Conservation (phyloP, 2,888 invertebrate species). For the Drosophila nigritarsus region DNA sequence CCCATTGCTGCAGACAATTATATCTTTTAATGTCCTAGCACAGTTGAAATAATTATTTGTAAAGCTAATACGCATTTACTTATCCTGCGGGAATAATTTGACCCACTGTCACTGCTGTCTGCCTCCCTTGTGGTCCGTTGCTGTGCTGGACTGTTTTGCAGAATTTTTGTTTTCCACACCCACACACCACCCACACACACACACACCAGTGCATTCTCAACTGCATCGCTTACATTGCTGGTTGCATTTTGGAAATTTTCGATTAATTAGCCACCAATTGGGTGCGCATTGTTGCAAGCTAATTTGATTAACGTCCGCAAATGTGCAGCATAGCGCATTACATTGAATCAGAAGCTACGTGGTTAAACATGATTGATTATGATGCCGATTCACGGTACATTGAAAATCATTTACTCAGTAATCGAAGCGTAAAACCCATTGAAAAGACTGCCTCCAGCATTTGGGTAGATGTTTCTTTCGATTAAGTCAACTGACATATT, state of each 20-base stretch:
- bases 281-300: slow-evolving; percentile 31
- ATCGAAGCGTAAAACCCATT: slow-evolving; percentile 24
- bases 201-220: background rate
- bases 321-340: slow-evolving; percentile 31
- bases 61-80: slow-evolving; percentile 24
- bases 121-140: slow-evolving; percentile 12
- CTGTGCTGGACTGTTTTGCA: slow-evolving; percentile 6
- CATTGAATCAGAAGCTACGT: slow-evolving; percentile 20
- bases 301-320: slow-evolving; percentile 53
- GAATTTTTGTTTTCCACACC: slow-evolving; percentile 11
- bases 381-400: slow-evolving; percentile 31
- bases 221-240: slow-evolving; percentile 16
- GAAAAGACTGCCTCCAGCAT: background rate
- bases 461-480: background rate
- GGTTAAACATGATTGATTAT: slow-evolving; percentile 29
- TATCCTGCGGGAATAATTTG: slow-evolving; percentile 27
- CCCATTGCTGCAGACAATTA: background rate
- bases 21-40: background rate
- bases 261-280: slow-evolving; percentile 60
- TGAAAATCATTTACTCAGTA: slow-evolving; percentile 45
- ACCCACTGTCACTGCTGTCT: slow-evolving; percentile 22
- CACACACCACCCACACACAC: background rate
- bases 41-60: background rate
- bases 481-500: slow-evolving; percentile 19
- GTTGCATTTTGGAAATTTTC: slow-evolving; percentile 38